phyloP scores from a whole-genome alignment of 1,140 invertebrate genomes.

The Drosophila cardini region DNA sequence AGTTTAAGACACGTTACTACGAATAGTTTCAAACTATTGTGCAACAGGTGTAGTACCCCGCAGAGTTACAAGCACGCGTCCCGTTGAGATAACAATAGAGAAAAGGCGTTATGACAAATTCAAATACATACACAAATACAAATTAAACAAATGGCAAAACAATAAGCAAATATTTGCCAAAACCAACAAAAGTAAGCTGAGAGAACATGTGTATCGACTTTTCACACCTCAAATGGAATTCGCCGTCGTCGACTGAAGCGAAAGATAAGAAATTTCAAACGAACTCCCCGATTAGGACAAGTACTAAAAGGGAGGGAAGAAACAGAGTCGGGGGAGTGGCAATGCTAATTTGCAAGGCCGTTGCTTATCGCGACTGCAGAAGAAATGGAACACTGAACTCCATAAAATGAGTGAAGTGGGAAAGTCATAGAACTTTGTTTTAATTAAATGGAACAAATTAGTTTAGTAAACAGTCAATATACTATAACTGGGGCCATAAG shows the following conservation, averaged over 20 bases:
- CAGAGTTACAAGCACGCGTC: constrained; percentile 2
- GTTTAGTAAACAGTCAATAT: too few relatives aligned
- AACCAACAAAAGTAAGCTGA: constrained; percentile 23
- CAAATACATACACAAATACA: constrained; percentile 46
- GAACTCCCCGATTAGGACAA: constrained; percentile 3
- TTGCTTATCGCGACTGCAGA: constrained; percentile 35
- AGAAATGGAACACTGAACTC: constrained; percentile 25
- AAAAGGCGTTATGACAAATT: constrained; percentile 56
- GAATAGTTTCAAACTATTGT: neutral
- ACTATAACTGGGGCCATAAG: too few relatives aligned
- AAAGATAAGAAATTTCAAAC: constrained; percentile 45
- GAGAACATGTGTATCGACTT: constrained; percentile 70
- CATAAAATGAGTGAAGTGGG: constrained; percentile 2
- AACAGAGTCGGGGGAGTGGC: constrained; percentile 3
- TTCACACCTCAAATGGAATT: constrained; percentile 66
- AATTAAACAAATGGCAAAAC: constrained; percentile 64
- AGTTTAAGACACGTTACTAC: neutral
- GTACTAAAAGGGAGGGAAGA: neutral
- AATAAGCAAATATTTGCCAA: constrained; percentile 53
- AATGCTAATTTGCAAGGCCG: constrained; percentile 75
- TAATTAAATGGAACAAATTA: neutral
- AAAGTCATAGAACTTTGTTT: neutral
- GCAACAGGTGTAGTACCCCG: neutral
- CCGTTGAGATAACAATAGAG: constrained; percentile 33
- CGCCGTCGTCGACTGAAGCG: constrained; percentile 25